Conservation (phyloP, 2,797 vertebrate species). For the Parauchenoglanis ngamensis region DNA sequence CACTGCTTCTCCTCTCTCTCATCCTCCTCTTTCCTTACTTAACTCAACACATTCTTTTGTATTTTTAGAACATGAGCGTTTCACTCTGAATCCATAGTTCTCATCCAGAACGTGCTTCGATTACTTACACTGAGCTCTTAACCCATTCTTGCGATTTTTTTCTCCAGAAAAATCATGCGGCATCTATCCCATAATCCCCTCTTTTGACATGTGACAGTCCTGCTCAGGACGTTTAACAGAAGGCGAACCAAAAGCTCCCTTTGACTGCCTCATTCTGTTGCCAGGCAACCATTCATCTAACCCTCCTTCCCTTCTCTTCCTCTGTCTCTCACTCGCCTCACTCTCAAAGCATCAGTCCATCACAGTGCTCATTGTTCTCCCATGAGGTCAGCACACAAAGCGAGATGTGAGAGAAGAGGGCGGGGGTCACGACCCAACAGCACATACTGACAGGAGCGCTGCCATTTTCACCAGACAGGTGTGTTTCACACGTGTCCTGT, state of each 20-base stretch:
- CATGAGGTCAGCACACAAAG: conserved; percentile 42
- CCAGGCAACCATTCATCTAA: conserved; percentile 71
- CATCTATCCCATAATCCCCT: conserved; percentile 29
- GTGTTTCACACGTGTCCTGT: conserved; percentile 7
- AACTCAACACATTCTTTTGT: conserved; percentile 15
- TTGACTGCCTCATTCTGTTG: conserved; percentile 70
- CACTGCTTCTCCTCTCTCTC: conserved; percentile 33
- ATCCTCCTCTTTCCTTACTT: conserved; percentile 26
- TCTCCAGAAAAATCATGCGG: conserved; percentile 9
- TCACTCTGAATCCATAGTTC: background rate
- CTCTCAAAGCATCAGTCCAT: conserved; percentile 43
- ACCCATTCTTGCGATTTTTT: background rate
- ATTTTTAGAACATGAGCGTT: conserved; percentile 7
- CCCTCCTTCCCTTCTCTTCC: conserved; percentile 50
- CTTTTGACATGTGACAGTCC: conserved; percentile 61
- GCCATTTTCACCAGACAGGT: conserved; percentile 30
- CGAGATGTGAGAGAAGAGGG: conserved; percentile 17
- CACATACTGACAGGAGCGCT: conserved; percentile 1
- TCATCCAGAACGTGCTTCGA: background rate
- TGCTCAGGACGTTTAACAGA: conserved; percentile 52
- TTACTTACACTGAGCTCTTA: background rate
- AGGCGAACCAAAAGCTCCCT: conserved; percentile 52
- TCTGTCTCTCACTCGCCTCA: conserved; percentile 49
- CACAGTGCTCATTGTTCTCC: conserved; percentile 12
- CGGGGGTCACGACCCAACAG: conserved; percentile 18